Conservation (phyloP, 2,888 invertebrate genomes). For the Bimastos eiseni region DNA sequence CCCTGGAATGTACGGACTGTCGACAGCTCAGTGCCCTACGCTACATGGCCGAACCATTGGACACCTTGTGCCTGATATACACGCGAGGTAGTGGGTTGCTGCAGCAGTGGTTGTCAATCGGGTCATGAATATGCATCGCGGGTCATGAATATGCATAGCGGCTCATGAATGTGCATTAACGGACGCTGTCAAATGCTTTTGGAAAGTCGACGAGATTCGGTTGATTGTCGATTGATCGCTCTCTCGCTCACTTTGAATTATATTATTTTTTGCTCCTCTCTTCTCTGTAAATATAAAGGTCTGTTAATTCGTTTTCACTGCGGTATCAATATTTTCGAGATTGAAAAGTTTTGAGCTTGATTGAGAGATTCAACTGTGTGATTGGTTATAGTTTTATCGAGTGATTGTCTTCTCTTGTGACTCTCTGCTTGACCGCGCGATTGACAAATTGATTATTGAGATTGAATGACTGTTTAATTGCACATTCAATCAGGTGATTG, state of each 20-base stretch:
- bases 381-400: too few relatives aligned
- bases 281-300: neutral
- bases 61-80: slow-evolving; percentile 22
- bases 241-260: neutral
- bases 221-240: neutral
- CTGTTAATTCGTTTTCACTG: neutral
- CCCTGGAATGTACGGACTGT: slow-evolving; percentile 59
- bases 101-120: too few relatives aligned
- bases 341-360: neutral
- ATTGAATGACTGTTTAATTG: neutral
- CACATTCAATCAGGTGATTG: neutral
- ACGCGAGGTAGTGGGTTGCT: neutral
- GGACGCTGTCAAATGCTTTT: slow-evolving; percentile 1
- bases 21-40: slow-evolving; percentile 59
- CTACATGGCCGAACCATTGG: slow-evolving; percentile 19
- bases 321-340: neutral
- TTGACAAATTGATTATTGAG: too few relatives aligned
- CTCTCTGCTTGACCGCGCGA: too few relatives aligned
- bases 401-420: too few relatives aligned
- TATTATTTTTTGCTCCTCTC: neutral
- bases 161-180: neutral
- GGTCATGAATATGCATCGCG: neutral
- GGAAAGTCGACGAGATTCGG: neutral
- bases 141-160: too few relatives aligned
- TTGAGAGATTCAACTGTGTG: neutral